Conservation (phyloP, 2,888 invertebrate species). For the Beris morrisii region DNA sequence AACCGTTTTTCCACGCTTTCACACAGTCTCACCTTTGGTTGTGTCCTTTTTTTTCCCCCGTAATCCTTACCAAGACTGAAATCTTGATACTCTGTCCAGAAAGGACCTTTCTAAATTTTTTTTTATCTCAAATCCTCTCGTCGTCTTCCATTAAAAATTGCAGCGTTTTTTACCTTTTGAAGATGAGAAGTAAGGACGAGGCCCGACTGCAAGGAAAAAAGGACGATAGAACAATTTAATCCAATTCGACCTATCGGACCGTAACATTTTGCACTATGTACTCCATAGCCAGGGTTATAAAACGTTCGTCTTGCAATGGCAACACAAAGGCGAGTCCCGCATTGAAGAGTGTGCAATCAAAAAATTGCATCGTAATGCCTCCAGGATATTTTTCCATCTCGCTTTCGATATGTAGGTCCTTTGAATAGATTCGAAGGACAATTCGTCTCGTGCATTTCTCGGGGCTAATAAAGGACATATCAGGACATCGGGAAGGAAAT, state of each 20-base stretch:
- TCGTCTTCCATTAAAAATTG: slow-evolving; percentile 20
- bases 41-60: slow-evolving; percentile 6
- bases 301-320: not conserved
- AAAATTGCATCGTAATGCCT: slow-evolving; percentile 27
- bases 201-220: not conserved
- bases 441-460: too few relatives aligned
- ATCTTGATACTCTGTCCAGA: not conserved
- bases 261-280: slow-evolving; percentile 18
- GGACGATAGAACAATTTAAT: slow-evolving; percentile 30
- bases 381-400: too few relatives aligned
- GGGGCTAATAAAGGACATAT: too few relatives aligned
- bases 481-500: too few relatives aligned
- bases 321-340: slow-evolving; percentile 5
- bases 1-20: slow-evolving; percentile 28
- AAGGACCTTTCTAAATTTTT: not conserved
- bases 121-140: not conserved
- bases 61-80: not conserved
- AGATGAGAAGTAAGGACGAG: slow-evolving; percentile 13
- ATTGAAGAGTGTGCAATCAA: slow-evolving; percentile 1
- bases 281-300: slow-evolving; percentile 1
- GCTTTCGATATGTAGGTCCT: too few relatives aligned
- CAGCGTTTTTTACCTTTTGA: slow-evolving; percentile 1
- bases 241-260: slow-evolving; percentile 33
- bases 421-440: too few relatives aligned
- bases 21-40: slow-evolving; percentile 2